These are phyloP conservation scores for Bombus consobrinus DNA, from an alignment of 1,140 invertebrate genomes.

Conservation along the genomic window DNA sequence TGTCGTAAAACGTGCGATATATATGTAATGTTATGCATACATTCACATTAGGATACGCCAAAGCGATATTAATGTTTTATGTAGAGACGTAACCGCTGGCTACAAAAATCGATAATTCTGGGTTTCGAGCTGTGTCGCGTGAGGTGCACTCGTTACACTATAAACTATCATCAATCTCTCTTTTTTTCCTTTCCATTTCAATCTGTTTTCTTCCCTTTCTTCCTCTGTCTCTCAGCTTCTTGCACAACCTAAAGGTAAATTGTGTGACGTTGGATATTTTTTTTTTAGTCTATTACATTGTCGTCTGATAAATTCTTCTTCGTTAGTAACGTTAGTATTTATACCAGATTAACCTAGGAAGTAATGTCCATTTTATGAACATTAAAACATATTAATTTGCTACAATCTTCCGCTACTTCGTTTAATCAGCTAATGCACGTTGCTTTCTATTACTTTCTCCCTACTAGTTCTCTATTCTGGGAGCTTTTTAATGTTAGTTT, in stretches of 20 bases:
- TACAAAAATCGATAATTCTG: slow-evolving; percentile 52
- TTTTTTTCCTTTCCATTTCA: background rate
- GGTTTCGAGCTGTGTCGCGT: slow-evolving; percentile 47
- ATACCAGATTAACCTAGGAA: background rate
- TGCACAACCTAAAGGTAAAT: background rate
- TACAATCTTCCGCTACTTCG: background rate
- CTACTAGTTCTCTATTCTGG: background rate
- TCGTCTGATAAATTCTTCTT: background rate
- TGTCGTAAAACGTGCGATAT: too few species aligned
- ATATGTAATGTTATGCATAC: background rate
- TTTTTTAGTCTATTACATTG: background rate
- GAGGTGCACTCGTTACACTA: slow-evolving; percentile 44
- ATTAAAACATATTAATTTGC: background rate
- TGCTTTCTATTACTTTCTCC: background rate
- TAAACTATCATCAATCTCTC: slow-evolving; percentile 17
- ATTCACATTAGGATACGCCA: background rate
- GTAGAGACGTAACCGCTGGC: background rate
- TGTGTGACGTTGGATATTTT: background rate
- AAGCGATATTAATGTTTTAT: slow-evolving; percentile 24
- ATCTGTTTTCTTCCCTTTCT: background rate
- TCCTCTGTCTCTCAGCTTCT: background rate
- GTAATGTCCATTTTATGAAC: background rate
- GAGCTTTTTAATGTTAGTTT: background rate
- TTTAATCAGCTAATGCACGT: background rate
- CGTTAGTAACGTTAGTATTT: background rate